Base-by-base conservation (phyloP, 2,113 vertebrate species). In the Pedionomus torquatus region DNA sequence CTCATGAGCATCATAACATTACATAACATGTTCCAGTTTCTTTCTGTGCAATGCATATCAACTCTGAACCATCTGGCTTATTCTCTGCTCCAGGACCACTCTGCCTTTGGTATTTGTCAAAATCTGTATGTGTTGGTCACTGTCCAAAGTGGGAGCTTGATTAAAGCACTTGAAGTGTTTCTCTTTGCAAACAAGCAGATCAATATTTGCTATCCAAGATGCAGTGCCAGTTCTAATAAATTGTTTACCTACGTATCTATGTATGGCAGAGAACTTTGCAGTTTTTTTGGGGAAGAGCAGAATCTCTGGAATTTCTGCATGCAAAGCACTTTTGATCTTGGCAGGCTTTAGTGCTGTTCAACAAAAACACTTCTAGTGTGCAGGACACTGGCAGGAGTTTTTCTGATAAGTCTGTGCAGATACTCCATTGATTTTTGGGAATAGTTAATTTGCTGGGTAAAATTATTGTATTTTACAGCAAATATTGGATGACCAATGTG, bases 61-160 rank as follows among this genome's bases (percentile, higher is more conserved):
- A 51, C 52, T 31, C 43, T 24, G 48, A 81, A 61, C 93, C 95
- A 91, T 94, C 95, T 96, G 93, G 33, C 69, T 95, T 43, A 35
- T 63, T 26, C 82, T 78, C 88, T 92, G 95, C 75, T 94, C 79
- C 23, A 1, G 48, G 65, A 19, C 57, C 12, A 4, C 37, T 87
- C 1, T 68, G n/a, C 63, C 63, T 1, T 24, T 6, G 13, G 9
- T 79, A 2, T 16, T 1, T 30, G 31, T 91, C 35, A 54, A 61
- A 90, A 81, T 76, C 63, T 82, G 23, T 26, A 4, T 2, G 4
- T 71, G 44, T 24, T 83, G 51, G 11, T 70, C 72, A 43, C 58
- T 83, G 51, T n/a, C 31, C 41, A 52, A 60, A 64, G 51, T 9
- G 9, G 9, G 20, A 31, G 24, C 85, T 70, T 24, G 17, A 57